phyloP scores from a whole-genome alignment of 2,888 invertebrate genomes.

The Tethea ocularis region DNA sequence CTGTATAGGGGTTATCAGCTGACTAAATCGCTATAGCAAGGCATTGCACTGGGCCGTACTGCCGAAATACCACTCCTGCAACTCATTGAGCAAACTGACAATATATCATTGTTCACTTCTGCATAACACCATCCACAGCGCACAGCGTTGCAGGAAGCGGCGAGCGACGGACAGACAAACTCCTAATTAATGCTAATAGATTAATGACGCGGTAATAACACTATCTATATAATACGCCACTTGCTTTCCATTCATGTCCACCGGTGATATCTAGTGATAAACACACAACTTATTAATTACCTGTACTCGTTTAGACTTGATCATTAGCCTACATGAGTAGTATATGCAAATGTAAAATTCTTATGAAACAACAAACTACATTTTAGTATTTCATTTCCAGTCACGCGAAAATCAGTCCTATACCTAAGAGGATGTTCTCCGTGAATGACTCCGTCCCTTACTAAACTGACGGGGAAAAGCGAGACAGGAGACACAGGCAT shows the following conservation, averaged over 20 bases:
- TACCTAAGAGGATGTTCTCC: too few species aligned
- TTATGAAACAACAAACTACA: too few species aligned
- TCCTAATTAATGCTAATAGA: conserved; percentile 69
- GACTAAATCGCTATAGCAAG: too few species aligned
- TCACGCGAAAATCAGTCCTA: too few species aligned
- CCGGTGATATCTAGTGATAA: background rate
- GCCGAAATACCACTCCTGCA: background rate
- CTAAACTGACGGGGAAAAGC: too few species aligned
- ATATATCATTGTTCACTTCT: conserved; percentile 9
- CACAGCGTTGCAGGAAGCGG: conserved; percentile 61
- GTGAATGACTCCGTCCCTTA: too few species aligned
- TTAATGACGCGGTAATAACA: conserved; percentile 31
- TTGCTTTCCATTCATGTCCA: conserved; percentile 1
- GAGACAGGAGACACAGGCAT: too few species aligned
- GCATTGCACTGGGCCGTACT: too few species aligned
- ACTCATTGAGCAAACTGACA: background rate
- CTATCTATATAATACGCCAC: conserved; percentile 14
- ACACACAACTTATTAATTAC: background rate
- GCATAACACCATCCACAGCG: conserved; percentile 14
- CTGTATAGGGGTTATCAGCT: too few species aligned
- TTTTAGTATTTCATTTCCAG: too few species aligned
- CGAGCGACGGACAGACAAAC: conserved; percentile 58
- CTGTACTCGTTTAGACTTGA: too few species aligned
- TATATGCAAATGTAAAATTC: too few species aligned
- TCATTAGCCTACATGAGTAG: background rate